Evolutionary conservation across 2,888 invertebrate species (phyloP).

Genomic region (Augochlorella aurata): DNA sequence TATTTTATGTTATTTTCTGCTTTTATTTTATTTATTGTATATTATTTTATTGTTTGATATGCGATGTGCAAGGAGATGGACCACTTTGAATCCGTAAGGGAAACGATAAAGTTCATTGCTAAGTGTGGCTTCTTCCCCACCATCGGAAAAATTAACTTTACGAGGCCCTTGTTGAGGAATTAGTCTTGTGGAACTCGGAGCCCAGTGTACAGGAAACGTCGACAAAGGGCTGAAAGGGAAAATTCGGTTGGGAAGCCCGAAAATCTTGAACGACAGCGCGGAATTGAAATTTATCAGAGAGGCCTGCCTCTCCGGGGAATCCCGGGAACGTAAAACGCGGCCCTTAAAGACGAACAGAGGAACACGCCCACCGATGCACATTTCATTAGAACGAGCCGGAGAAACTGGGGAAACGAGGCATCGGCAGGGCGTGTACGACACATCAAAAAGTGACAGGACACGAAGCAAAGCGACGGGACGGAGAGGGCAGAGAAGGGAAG

Average conservation of each 20-base stretch:
- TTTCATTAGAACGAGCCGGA: conserved; percentile 47
- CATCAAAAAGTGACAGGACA: conserved; percentile 37
- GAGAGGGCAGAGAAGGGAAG: not conserved
- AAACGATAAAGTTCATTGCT: no score
- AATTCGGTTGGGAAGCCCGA: not conserved
- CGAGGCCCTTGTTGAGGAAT: not conserved
- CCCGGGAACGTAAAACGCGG: conserved; percentile 47
- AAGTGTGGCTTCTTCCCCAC: not conserved
- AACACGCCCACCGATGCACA: conserved; percentile 57
- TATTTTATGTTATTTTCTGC: no score
- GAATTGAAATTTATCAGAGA: conserved; percentile 50
- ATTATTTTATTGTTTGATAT: no score
- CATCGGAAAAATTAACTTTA: not conserved
- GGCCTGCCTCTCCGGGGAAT: conserved; percentile 37
- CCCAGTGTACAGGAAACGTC: not conserved
- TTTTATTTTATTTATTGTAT: no score
- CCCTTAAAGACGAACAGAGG: conserved; percentile 29
- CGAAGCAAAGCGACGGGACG: conserved; percentile 24
- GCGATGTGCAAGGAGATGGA: no score
- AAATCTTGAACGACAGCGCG: conserved; percentile 37
- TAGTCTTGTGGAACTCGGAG: not conserved
- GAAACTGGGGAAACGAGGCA: conserved; percentile 50
- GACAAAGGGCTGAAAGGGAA: not conserved
- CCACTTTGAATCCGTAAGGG: no score
- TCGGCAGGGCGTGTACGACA: conserved; percentile 47